Percentiles rank a stretch among this genome's conserved stretches.
Conservation (phyloP, 2,113 vertebrate species). For the Sinocyclocheilus maitianheensis region DNA sequence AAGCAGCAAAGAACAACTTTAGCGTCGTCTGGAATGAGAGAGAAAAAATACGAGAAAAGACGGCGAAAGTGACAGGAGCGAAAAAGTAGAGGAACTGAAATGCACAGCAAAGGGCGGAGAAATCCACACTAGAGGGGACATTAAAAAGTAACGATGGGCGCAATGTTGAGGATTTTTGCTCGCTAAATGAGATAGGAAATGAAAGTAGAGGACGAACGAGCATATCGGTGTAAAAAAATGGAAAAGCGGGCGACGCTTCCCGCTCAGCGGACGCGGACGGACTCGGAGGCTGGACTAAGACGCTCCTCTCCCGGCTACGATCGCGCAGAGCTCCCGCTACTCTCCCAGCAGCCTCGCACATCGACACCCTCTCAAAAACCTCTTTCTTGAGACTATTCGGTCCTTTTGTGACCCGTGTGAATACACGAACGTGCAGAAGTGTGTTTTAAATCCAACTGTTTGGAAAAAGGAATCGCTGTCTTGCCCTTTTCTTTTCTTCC, state of each 20-base stretch:
- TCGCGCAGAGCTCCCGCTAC: slow-evolving; percentile 73
- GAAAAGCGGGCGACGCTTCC: slow-evolving; percentile 56
- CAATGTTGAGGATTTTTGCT: slow-evolving; percentile 69
- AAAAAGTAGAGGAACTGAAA: slow-evolving; percentile 69
- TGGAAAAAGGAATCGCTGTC: slow-evolving; percentile 72
- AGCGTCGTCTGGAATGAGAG: slow-evolving; percentile 66
- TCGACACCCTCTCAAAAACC: slow-evolving; percentile 65
- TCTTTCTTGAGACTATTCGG: slow-evolving; percentile 65
- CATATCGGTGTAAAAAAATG: slow-evolving; percentile 65
- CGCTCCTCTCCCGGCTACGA: slow-evolving; percentile 76
- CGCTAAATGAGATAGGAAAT: slow-evolving; percentile 63
- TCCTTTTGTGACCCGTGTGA: slow-evolving; percentile 55
- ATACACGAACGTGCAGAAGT: slow-evolving; percentile 65
- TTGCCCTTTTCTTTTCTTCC: slow-evolving; percentile 75
- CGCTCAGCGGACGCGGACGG: slow-evolving; percentile 72
- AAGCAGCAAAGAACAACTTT: slow-evolving; percentile 75
- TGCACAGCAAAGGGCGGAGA: slow-evolving; percentile 73
- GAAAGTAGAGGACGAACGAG: slow-evolving; percentile 56
- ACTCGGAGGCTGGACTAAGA: slow-evolving; percentile 78
- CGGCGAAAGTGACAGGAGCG: slow-evolving; percentile 69
- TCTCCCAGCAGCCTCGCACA: slow-evolving; percentile 60
- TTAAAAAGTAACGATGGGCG: slow-evolving; percentile 66
- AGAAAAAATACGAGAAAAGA: slow-evolving; percentile 63
- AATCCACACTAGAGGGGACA: slow-evolving; percentile 64
- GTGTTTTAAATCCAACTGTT: slow-evolving; percentile 70